Evolutionary conservation across 2,888 invertebrate genomes (phyloP).

Genomic region (Drosophila nr. fundita): DNA sequence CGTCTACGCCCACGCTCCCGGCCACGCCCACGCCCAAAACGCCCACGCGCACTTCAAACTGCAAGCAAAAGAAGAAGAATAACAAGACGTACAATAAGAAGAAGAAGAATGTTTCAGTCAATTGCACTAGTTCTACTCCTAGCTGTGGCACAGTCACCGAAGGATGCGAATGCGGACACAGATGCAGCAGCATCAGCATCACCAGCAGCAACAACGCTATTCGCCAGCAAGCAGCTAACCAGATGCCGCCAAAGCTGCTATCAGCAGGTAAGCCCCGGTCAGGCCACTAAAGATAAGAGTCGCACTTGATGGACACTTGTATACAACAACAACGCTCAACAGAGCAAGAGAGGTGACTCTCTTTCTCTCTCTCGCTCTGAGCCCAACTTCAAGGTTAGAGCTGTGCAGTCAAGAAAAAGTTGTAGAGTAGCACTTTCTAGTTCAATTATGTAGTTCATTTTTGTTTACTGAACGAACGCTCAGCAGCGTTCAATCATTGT

Average conservation of each 20-base stretch:
- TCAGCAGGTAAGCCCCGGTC: constrained; percentile 81
- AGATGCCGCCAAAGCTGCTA: constrained; percentile 85
- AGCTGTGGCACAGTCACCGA: constrained; percentile 31
- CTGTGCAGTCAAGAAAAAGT: neutral
- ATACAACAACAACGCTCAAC: constrained; percentile 35
- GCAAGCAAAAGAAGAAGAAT: constrained; percentile 22
- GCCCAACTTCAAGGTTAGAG: constrained; percentile 35
- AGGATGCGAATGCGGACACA: constrained; percentile 31
- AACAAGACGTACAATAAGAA: constrained; percentile 22
- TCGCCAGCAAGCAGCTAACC: constrained; percentile 82
- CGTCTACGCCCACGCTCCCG: constrained; percentile 12
- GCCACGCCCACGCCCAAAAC: constrained; percentile 11
- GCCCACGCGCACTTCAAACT: constrained; percentile 30
- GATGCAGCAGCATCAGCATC: constrained; percentile 33
- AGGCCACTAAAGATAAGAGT: constrained; percentile 49
- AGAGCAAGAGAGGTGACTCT: constrained; percentile 6
- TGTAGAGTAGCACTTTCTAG: constrained; percentile 2
- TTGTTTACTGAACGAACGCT: constrained; percentile 3
- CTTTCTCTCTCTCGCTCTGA: constrained; percentile 10
- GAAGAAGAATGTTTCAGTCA: constrained; percentile 64
- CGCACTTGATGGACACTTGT: constrained; percentile 73
- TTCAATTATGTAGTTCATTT: constrained; percentile 1
- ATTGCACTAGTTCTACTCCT: constrained; percentile 51
- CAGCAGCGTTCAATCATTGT: neutral
- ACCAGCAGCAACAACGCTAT: constrained; percentile 40